Base-by-base conservation (phyloP, 2,113 vertebrate genomes). In the Egretta garzetta region DNA sequence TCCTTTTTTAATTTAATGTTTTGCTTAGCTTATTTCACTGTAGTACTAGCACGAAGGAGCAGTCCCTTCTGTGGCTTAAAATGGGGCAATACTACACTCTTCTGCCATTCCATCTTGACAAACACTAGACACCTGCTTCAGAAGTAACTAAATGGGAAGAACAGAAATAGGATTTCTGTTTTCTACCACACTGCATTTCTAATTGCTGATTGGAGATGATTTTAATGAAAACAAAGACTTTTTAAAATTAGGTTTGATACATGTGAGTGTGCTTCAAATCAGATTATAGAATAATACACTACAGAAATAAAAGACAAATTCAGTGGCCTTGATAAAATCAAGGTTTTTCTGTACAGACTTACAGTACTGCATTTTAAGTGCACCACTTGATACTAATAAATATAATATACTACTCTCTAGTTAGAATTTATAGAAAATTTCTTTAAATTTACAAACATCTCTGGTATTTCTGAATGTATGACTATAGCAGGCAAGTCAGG, bases 1-100 rank as follows among this genome's bases (percentile, higher is more conserved):
- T 93, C 82, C 59, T 74, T 84, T 86, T 74, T 95, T 73, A 80
- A 88, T 94, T 55, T 94, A 89, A 59, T 71, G n/a, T 90, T 94
- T 94, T 91, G 27, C 60, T 91, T 85, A 81, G 52, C 41, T 86
- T 79, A 71, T 95, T 84, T 95, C 77, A 81, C 60, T 87, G 80
- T 63, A 55, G 28, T 67, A 81, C 37, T 39, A 67, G 41, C 43
- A 77, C 0, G 10, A 87, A 85, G 73, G 50, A 90, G 68, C 27
- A 55, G 41, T 74, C 60, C 55, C 30, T 95, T 75, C 56, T 88
- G 50, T 1, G 11, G 13, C 55, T 89, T 90, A 86, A 94, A 96
- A 85, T 59, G 80, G 47, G 73, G 81, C 35, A 88, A 93, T 70
- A 45, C 59, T 74, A 66, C 11, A 58, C n/a, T 86, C 27, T 68